These are phyloP conservation scores for Dendrolimus punctatus DNA, from an alignment of 1,140 invertebrate species.

Conservation along the genomic window DNA sequence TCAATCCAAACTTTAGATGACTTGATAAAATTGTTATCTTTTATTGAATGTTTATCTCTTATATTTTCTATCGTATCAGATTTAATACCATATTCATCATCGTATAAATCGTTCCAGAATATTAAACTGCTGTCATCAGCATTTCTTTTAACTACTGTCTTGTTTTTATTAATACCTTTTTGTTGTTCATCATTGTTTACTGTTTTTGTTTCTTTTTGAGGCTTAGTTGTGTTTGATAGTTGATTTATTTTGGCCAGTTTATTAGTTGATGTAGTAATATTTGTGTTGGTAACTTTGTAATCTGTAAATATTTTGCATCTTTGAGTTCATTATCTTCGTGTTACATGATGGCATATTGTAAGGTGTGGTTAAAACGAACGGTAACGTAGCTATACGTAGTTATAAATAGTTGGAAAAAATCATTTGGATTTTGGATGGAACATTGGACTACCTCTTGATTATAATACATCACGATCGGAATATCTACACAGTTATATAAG, in stretches of 20 bases:
- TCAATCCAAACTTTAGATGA: slow-evolving; percentile 28
- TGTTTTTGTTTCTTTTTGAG: not conserved
- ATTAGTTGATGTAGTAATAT: too few species aligned
- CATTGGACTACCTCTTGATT: too few species aligned
- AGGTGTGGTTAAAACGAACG: too few species aligned
- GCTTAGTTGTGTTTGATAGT: not conserved
- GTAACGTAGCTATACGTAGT: too few species aligned
- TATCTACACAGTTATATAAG: too few species aligned
- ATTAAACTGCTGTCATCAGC: slow-evolving; percentile 26
- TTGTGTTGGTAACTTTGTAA: too few species aligned
- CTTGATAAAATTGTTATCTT: slow-evolving; percentile 28
- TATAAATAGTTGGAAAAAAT: too few species aligned
- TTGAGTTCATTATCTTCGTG: too few species aligned
- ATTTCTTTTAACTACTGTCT: slow-evolving; percentile 41
- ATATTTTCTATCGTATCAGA: slow-evolving; percentile 33
- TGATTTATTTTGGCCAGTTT: not conserved
- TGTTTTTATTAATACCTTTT: slow-evolving; percentile 10
- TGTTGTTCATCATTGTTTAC: not conserved
- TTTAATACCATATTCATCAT: slow-evolving; percentile 51
- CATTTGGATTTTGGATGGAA: too few species aligned
- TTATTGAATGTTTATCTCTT: slow-evolving; percentile 27
- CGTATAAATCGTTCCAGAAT: slow-evolving; percentile 53
- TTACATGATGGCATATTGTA: too few species aligned
- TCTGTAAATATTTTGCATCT: too few species aligned
- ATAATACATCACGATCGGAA: too few species aligned